Base-by-base conservation (phyloP, 1,140 invertebrate genomes). In the Oedothorax gibbosus region DNA sequence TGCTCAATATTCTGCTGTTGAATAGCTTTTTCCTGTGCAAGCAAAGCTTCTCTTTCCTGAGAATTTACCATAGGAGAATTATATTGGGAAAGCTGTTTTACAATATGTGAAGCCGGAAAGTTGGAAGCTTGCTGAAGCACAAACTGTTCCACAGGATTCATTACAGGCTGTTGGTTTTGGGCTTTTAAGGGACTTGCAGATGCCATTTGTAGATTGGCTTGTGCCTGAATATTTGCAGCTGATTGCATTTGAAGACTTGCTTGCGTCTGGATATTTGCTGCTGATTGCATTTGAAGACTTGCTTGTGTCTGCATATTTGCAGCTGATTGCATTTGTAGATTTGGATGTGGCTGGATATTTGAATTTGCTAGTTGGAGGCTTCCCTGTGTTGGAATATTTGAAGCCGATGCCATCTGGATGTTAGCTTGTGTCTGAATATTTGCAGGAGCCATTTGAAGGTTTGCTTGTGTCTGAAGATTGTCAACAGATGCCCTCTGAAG, bases 1-100 rank as follows among this genome's bases (percentile, higher is more conserved):
- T 78, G 73, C 53, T 85, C 83, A 8, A 85, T 53, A n/a, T 77
- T 85, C 50, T 77, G 83, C 14, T 77, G 72, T 7, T 77, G 64
- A 18, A 78, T 11, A 10, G 64, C 10, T 14, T 77, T 76, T 60
- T 85, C 82, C 11, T 20, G 73, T 3, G 62, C 18, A 3, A 78
- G 18, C 54, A 85, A 21, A 7, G 64, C 50, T 21, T 56, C 54
- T 50, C 6, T 60, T 51, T 71, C 49, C 21, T 72, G 21, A 18
- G 53, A 49, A 57, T 62, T 69, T 54, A 65, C 10, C n/a, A 80
- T 68, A 35, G 72, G 73, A 51, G 49, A 64, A 15, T 84, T 84
- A 49, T 76, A 84, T n/a, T 85, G 83, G 9, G 75, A 49, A 11
- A 77, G 35, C 57, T 85, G 73, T 21, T 77, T 77, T 12, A 85